A percentile compares a stretch with the other conserved stretches of the same genome.
Conservation (phyloP, 2,888 invertebrate genomes). For the Melanophora roralis region DNA sequence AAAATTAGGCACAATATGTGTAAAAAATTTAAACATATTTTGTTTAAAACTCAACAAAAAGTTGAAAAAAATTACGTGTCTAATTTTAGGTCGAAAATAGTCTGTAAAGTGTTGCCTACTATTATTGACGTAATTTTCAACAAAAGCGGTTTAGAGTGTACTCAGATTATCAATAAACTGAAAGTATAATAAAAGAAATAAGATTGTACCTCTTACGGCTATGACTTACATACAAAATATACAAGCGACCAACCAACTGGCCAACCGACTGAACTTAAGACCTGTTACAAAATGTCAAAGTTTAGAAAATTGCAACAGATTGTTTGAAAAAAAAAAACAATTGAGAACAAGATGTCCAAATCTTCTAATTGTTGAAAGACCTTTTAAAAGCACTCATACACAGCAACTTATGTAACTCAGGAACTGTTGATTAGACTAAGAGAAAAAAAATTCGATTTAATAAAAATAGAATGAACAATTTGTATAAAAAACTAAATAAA, state of each 20-base stretch:
- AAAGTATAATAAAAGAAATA: neutral
- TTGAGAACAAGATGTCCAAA: constrained; percentile 33
- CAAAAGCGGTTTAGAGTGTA: no score
- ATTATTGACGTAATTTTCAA: no score
- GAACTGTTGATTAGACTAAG: constrained; percentile 42
- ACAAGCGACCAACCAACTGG: neutral
- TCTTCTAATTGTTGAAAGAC: constrained; percentile 57
- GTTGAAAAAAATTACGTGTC: no score
- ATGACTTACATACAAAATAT: neutral
- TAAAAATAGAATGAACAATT: constrained; percentile 2
- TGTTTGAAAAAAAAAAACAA: constrained; percentile 5
- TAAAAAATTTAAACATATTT: no score
- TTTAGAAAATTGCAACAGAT: constrained; percentile 59
- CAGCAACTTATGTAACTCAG: neutral
- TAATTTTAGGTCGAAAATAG: no score
- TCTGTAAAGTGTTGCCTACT: no score
- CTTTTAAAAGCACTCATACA: constrained; percentile 4
- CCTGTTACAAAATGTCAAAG: constrained; percentile 57
- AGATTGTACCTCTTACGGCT: constrained; percentile 25
- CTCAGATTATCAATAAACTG: neutral
- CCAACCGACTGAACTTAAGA: constrained; percentile 39
- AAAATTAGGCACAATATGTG: no score
- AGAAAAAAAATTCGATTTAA: constrained; percentile 11
- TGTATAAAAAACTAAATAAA: neutral
- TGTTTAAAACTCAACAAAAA: no score